These are phyloP conservation scores for Saturnia japonica DNA, from an alignment of 2,888 invertebrate genomes.

Conservation along the genomic window DNA sequence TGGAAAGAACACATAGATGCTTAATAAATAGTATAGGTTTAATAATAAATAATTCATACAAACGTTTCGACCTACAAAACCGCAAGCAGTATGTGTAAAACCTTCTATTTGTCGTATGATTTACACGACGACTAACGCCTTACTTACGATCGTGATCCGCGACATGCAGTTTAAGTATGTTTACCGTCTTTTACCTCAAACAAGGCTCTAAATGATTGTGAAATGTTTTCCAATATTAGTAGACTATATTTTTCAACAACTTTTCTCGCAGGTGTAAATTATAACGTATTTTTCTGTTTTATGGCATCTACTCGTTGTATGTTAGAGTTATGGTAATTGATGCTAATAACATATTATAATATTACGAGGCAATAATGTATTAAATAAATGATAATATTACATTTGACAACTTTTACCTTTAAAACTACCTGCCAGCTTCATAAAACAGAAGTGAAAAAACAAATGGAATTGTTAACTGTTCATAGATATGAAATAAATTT, in stretches of 20 bases:
- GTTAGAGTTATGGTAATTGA: slow-evolving; percentile 14
- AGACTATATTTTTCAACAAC: slow-evolving; percentile 5
- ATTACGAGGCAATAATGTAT: slow-evolving; percentile 9
- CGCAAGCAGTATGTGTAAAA: neutral
- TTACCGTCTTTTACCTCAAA: slow-evolving; percentile 15
- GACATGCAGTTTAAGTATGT: slow-evolving; percentile 12
- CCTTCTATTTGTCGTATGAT: slow-evolving; percentile 16
- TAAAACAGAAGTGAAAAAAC: neutral
- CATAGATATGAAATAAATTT: neutral
- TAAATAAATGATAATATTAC: neutral
- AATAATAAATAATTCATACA: slow-evolving; percentile 10
- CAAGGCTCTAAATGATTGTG: slow-evolving; percentile 19
- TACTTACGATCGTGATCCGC: slow-evolving; percentile 15
- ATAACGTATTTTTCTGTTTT: slow-evolving; percentile 11
- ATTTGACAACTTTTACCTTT: neutral
- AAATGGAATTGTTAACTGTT: neutral
- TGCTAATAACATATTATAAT: slow-evolving; percentile 1
- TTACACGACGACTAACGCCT: slow-evolving; percentile 16
- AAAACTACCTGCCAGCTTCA: neutral
- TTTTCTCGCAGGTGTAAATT: slow-evolving; percentile 12
- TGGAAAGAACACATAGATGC: neutral
- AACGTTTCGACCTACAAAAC: slow-evolving; percentile 13
- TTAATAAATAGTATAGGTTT: neutral
- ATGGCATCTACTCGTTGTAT: slow-evolving; percentile 11
- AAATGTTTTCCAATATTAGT: slow-evolving; percentile 17